Conservation (phyloP, 30 jellyfish, hydroid and myxozoan genomes). For the Cassiopea xamachana region DNA sequence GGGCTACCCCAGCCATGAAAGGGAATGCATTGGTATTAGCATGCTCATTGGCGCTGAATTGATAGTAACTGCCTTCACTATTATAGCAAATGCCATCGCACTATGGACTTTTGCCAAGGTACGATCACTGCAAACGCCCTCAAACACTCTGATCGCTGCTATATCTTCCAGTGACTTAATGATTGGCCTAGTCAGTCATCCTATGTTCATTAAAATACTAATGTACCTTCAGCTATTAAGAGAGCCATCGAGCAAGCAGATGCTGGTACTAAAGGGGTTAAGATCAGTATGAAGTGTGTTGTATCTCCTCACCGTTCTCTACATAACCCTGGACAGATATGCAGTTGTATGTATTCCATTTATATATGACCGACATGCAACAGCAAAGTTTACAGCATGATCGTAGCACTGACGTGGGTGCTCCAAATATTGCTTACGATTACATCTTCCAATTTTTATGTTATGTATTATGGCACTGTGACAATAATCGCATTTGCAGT, state of each 20-base stretch:
- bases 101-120: constrained; percentile 3
- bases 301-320: constrained; percentile 8
- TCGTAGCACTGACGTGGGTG: not conserved
- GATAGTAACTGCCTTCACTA: constrained; percentile 10
- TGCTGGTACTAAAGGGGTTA: not conserved
- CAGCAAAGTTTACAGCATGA: not conserved
- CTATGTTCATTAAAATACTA: not conserved
- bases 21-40: not conserved
- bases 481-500: not conserved
- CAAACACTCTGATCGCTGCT: constrained; percentile 15
- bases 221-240: not conserved
- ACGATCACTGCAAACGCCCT: constrained; percentile 28
- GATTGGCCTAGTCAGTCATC: constrained; percentile 24
- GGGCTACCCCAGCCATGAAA: not conserved
- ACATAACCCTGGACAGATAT: constrained; percentile 25
- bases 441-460: not conserved
- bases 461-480: not conserved
- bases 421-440: not conserved
- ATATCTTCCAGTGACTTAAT: constrained; percentile 19
- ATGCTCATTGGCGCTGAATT: not conserved
- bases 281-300: not conserved
- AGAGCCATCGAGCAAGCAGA: not conserved
- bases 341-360: constrained; percentile 27
- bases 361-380: not conserved
- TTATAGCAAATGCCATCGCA: not conserved